A percentile compares a stretch with the other conserved stretches of the same genome.
These are phyloP conservation scores for Palloptera scutellata DNA, from an alignment of 2,888 invertebrate species.

Conservation along the genomic window DNA sequence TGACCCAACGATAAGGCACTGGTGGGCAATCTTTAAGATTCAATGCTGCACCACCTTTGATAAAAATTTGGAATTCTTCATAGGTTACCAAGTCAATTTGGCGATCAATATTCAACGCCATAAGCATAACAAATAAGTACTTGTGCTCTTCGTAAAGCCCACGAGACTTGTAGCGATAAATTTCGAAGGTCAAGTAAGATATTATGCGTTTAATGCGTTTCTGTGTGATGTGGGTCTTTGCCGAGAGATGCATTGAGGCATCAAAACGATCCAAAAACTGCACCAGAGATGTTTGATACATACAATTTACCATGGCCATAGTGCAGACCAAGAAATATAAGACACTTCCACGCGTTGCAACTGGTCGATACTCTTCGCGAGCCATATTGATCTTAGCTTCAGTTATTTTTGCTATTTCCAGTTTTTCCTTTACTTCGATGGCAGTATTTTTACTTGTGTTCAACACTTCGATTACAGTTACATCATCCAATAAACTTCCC, in stretches of 20 bases:
- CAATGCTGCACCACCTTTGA: conserved; percentile 87
- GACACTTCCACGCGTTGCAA: conserved; percentile 85
- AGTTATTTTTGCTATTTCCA: conserved; percentile 80
- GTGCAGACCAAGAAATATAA: conserved; percentile 86
- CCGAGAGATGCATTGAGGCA: conserved; percentile 77
- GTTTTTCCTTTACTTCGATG: conserved; percentile 81
- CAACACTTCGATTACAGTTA: conserved; percentile 82
- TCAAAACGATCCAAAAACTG: conserved; percentile 89
- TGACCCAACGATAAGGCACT: conserved; percentile 84
- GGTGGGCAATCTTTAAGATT: conserved; percentile 83
- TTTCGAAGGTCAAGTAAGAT: conserved; percentile 81
- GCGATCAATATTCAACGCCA: conserved; percentile 83
- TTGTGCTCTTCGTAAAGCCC: conserved; percentile 87
- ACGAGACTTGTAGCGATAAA: conserved; percentile 80
- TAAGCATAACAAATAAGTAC: conserved; percentile 81
- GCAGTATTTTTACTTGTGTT: conserved; percentile 84
- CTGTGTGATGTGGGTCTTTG: conserved; percentile 70
- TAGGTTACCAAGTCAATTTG: conserved; percentile 74
- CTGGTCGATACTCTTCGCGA: conserved; percentile 84
- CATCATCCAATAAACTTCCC: conserved; percentile 87
- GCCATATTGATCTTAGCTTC: conserved; percentile 85
- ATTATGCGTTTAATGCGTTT: conserved; percentile 78
- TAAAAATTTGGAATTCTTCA: conserved; percentile 83
- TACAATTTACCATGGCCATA: conserved; percentile 86
- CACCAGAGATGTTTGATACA: conserved; percentile 89